phyloP scores from a whole-genome alignment of 2,113 vertebrate species.

The Cyprinus carpio region DNA sequence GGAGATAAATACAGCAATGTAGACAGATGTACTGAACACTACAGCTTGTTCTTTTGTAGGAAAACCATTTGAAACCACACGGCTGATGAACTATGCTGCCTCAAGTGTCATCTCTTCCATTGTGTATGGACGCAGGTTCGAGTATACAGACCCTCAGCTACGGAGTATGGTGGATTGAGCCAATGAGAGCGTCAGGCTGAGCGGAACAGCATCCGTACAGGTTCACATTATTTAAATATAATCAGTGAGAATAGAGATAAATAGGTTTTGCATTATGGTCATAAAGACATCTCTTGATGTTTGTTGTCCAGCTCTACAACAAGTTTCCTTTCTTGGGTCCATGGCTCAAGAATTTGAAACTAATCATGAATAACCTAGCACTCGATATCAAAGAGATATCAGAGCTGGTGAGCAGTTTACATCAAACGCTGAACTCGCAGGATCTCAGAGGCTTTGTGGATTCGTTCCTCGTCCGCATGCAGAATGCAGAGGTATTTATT shows the following conservation, averaged over 20 bases:
- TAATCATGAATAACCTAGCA: not conserved
- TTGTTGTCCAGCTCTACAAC: slow-evolving; percentile 67
- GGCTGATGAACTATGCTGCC: slow-evolving; percentile 49
- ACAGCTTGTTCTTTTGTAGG: slow-evolving; percentile 37
- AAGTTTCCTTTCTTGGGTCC: slow-evolving; percentile 66
- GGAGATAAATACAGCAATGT: not conserved
- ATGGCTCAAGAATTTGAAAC: slow-evolving; percentile 53
- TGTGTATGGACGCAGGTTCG: slow-evolving; percentile 59
- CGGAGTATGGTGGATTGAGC: slow-evolving; percentile 47
- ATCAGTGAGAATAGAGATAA: not conserved
- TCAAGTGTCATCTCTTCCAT: slow-evolving; percentile 62
- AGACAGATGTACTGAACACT: not conserved
- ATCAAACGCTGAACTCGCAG: slow-evolving; percentile 61
- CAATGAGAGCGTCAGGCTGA: slow-evolving; percentile 46
- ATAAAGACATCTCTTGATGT: not conserved
- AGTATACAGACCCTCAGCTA: slow-evolving; percentile 51
- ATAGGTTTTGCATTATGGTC: not conserved
- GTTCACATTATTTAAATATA: slow-evolving; percentile 23
- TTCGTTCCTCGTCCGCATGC: slow-evolving; percentile 65
- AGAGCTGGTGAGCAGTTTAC: slow-evolving; percentile 48
- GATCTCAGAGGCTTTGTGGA: slow-evolving; percentile 64
- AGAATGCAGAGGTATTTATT: slow-evolving; percentile 59
- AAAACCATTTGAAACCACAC: slow-evolving; percentile 55
- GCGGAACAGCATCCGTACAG: slow-evolving; percentile 43
- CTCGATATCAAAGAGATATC: slow-evolving; percentile 20